Conservation (phyloP, 1,140 invertebrate genomes). For the Drosophila orosa region DNA sequence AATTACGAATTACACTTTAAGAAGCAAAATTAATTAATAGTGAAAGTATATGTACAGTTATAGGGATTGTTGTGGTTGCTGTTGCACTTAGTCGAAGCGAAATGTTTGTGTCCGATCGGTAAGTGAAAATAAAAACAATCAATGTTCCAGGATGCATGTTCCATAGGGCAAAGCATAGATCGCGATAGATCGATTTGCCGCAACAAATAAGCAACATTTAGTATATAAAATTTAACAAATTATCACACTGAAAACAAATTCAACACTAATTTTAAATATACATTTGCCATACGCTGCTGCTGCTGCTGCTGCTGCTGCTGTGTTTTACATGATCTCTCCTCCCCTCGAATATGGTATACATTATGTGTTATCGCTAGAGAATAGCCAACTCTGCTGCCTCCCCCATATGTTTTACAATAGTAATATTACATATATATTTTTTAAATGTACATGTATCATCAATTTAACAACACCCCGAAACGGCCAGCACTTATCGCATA, state of each 20-base stretch:
- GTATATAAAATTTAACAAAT: slow-evolving; percentile 79
- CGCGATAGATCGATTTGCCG: slow-evolving; percentile 35
- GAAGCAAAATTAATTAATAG: slow-evolving; percentile 28
- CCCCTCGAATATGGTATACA: slow-evolving; percentile 68
- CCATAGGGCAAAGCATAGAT: slow-evolving; percentile 39
- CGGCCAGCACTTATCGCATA: slow-evolving; percentile 42
- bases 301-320: slow-evolving; percentile 25
- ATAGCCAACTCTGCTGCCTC: slow-evolving; percentile 62
- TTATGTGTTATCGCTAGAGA: slow-evolving; percentile 67
- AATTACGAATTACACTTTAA: slow-evolving; percentile 61
- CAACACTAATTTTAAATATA: slow-evolving; percentile 78
- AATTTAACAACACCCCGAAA: slow-evolving; percentile 73
- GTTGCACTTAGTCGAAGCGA: slow-evolving; percentile 23
- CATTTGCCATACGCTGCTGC: slow-evolving; percentile 43
- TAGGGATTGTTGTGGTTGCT: slow-evolving; percentile 33
- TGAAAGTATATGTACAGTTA: slow-evolving; percentile 60
- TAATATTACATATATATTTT: slow-evolving; percentile 27
- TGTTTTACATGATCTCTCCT: slow-evolving; percentile 44
- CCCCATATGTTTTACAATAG: slow-evolving; percentile 26
- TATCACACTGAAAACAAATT: slow-evolving; percentile 82
- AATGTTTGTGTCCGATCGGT: slow-evolving; percentile 18
- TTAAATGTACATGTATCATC: slow-evolving; percentile 67
- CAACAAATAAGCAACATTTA: slow-evolving; percentile 74
- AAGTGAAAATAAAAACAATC: slow-evolving; percentile 14
- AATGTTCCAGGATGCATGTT: slow-evolving; percentile 20